Base-by-base conservation (phyloP, 2,888 invertebrate genomes). In the Trimorus sp. region DNA sequence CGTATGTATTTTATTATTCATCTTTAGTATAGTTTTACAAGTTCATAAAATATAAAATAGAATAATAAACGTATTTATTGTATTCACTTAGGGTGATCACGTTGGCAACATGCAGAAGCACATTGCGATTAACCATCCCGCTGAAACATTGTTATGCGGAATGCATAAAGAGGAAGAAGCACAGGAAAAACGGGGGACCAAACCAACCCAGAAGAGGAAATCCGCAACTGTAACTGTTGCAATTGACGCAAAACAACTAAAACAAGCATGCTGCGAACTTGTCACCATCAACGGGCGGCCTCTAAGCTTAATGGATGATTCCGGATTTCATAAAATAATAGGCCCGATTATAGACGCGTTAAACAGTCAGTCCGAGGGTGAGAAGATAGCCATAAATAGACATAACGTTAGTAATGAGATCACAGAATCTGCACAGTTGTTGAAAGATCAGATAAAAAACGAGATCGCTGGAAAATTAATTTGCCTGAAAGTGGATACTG, bases 251-350 rank as follows among this genome's bases (percentile, higher is more conserved):
- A 45, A 45, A 45, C 11, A 45, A 45, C n/a, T 45, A n/a, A 45
- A 45, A 45, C 12, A 45, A 45, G 45, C 45, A 12, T 45, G 45
- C n/a, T 45, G 45, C 45, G 45, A 45, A 45, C 45, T 45, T 45
- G n/a, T 45, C 12, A 45, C 45, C 45, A n/a, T 45, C n/a, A 45
- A 45, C n/a, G 45, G 45, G n/a, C 11, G 45, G 45, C 45, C 45
- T 12, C n/a, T 45, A 12, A 45, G 45, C 45, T n/a, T 45, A n/a
- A 45, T 45, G 45, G 45, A 45, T 11, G 45, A 45, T n/a, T 45
- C 45, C n/a, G 45, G 45, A 45, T 45, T 45, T 45, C 45, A n/a
- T 11, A 45, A 45, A n/a, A 45, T 45, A 45, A 45, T 45, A 45
- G 45, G n/a, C n/a, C 45, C 45, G 11, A 45, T 45, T 45, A n/a